Evolutionary conservation across 2,888 invertebrate species (phyloP).

Genomic region (Empis livida): DNA sequence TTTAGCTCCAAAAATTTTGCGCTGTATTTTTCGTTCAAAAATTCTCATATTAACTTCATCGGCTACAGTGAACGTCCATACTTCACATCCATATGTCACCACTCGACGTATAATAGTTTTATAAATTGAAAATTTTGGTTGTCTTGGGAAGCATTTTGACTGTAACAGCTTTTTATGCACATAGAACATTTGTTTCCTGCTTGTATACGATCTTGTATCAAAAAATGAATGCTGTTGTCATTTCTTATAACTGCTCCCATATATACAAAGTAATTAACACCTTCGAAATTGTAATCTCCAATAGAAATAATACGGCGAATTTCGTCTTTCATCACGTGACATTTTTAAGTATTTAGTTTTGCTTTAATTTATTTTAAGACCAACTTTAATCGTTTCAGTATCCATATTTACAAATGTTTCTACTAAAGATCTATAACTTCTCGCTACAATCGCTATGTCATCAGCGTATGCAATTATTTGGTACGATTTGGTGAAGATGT

Average conservation of each 20-base stretch:
- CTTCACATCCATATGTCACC: not conserved
- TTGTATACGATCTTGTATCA: too few relatives aligned
- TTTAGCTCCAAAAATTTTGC: too few relatives aligned
- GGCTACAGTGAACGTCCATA: not conserved
- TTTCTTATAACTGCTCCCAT: too few relatives aligned
- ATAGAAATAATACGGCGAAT: not conserved
- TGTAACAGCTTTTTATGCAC: not conserved
- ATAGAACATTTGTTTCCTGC: too few relatives aligned
- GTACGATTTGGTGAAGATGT: not conserved
- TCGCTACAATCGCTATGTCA: not conserved
- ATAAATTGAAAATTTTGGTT: not conserved
- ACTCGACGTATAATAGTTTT: not conserved
- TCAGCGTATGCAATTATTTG: not conserved
- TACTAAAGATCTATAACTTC: not conserved
- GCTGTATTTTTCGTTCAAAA: too few relatives aligned
- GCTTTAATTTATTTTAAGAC: not conserved
- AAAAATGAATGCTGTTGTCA: too few relatives aligned
- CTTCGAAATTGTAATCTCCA: too few relatives aligned
- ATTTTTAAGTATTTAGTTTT: not conserved
- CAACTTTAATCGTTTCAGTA: not conserved
- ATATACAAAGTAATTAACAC: too few relatives aligned
- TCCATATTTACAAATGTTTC: not conserved
- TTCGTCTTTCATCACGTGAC: not conserved
- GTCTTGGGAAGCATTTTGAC: not conserved
- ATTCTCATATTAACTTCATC: too few relatives aligned